These are phyloP conservation scores for Catocala nupta DNA, from an alignment of 2,888 invertebrate species.

Conservation along the genomic window DNA sequence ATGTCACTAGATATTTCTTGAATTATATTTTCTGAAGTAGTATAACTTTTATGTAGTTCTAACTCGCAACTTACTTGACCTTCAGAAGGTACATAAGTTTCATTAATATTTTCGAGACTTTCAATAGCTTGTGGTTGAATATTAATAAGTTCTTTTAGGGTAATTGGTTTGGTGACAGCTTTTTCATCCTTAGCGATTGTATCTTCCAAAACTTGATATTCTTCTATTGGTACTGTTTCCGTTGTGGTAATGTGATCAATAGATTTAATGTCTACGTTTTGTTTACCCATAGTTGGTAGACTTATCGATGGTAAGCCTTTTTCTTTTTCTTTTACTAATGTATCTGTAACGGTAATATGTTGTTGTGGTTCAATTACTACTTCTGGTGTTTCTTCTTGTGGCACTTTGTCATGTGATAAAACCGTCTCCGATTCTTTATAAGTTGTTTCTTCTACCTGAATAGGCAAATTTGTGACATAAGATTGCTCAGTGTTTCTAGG, in stretches of 20 bases:
- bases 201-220: constrained; percentile 53
- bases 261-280: constrained; percentile 62
- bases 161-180: constrained; percentile 54
- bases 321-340: constrained; percentile 68
- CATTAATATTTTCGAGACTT: constrained; percentile 51
- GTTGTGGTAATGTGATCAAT: constrained; percentile 67
- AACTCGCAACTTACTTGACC: constrained; percentile 55
- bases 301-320: constrained; percentile 49
- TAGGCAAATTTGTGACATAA: constrained; percentile 61
- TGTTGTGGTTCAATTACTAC: constrained; percentile 63
- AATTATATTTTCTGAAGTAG: constrained; percentile 62
- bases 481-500: constrained; percentile 50
- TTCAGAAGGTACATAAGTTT: constrained; percentile 50
- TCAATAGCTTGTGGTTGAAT: constrained; percentile 66
- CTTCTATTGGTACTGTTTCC: constrained; percentile 71
- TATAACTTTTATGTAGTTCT: constrained; percentile 67
- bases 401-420: constrained; percentile 42
- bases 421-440: constrained; percentile 61
- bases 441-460: constrained; percentile 64
- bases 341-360: constrained; percentile 67
- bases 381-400: constrained; percentile 53
- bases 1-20: constrained; percentile 61
- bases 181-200: constrained; percentile 59
- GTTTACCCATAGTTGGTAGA: constrained; percentile 49
- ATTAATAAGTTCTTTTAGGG: constrained; percentile 62